phyloP scores from a whole-genome alignment of 2,888 invertebrate species.

The Trissolcus japonicus region DNA sequence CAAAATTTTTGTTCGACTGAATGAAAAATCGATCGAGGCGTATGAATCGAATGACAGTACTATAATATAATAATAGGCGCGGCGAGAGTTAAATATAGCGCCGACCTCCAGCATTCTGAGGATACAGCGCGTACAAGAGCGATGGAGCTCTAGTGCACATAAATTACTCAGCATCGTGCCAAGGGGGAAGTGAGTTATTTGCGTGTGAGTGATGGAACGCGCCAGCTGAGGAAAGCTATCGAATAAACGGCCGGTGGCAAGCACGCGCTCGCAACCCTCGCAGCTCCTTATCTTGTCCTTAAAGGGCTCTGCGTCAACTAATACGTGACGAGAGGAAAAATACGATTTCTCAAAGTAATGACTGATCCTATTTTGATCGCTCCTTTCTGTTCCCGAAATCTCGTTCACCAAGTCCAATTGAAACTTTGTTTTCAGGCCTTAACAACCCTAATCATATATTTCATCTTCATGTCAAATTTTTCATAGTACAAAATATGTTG shows the following conservation, averaged over 20 bases:
- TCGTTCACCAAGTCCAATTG: not conserved
- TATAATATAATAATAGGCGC: conserved; percentile 39
- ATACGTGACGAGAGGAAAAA: conserved; percentile 53
- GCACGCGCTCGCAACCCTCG: conserved; percentile 59
- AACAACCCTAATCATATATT: too few relatives aligned
- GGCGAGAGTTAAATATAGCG: conserved; percentile 52
- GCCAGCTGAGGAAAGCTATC: conserved; percentile 73
- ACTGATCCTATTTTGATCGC: conserved; percentile 53
- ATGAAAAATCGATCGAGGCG: not conserved
- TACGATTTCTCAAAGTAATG: conserved; percentile 50
- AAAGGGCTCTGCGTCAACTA: conserved; percentile 53
- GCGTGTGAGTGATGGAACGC: conserved; percentile 76
- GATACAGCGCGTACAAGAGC: conserved; percentile 60
- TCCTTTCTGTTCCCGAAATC: conserved; percentile 7
- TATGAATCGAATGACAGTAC: conserved; percentile 45
- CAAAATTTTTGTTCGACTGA: not conserved
- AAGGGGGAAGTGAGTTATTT: conserved; percentile 75
- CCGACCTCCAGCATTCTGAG: conserved; percentile 41
- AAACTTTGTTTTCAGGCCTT: too few relatives aligned
- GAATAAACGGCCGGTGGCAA: conserved; percentile 63
- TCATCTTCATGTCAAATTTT: too few relatives aligned
- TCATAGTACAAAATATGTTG: too few relatives aligned
- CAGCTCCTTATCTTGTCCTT: conserved; percentile 60
- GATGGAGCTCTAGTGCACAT: conserved; percentile 71
- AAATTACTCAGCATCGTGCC: conserved; percentile 71